Evolutionary conservation across 2,888 invertebrate genomes (phyloP).

Genomic region (Heliconius erato): DNA sequence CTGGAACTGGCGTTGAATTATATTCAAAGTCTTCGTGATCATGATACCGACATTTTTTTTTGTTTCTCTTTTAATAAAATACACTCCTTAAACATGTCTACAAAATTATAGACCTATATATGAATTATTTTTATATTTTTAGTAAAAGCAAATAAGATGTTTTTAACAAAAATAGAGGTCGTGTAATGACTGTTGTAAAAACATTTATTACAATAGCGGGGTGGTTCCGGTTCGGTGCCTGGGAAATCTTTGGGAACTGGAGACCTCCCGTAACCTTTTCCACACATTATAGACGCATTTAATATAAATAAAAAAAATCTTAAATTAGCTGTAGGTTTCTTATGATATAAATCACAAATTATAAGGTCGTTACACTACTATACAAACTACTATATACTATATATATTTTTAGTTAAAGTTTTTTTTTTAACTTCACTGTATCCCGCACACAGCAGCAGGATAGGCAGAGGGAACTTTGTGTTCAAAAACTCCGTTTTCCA

Average conservation of each 20-base stretch:
- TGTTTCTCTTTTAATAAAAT: neutral
- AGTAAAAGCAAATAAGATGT: neutral
- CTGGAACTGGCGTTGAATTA: neutral
- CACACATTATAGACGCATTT: neutral
- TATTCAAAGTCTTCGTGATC: neutral
- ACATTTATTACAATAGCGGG: slow-evolving; percentile 42
- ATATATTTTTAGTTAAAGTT: no score
- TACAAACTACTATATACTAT: no score
- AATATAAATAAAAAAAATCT: neutral
- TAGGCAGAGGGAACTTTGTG: no score
- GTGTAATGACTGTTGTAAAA: slow-evolving; percentile 14
- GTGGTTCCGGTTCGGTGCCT: slow-evolving; percentile 70
- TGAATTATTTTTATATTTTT: neutral
- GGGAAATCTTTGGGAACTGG: slow-evolving; percentile 64
- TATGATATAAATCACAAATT: no score
- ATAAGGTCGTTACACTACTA: no score
- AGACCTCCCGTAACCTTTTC: slow-evolving; percentile 58
- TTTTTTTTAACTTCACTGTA: no score
- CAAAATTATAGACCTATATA: no score
- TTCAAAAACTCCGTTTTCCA: no score
- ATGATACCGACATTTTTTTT: neutral
- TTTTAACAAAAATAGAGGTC: slow-evolving; percentile 16
- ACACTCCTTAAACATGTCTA: no score
- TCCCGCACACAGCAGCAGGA: no score
- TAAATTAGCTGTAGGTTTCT: no score